phyloP scores from a whole-genome alignment of 2,797 vertebrate genomes.

The Macroramphosus scolopax region DNA sequence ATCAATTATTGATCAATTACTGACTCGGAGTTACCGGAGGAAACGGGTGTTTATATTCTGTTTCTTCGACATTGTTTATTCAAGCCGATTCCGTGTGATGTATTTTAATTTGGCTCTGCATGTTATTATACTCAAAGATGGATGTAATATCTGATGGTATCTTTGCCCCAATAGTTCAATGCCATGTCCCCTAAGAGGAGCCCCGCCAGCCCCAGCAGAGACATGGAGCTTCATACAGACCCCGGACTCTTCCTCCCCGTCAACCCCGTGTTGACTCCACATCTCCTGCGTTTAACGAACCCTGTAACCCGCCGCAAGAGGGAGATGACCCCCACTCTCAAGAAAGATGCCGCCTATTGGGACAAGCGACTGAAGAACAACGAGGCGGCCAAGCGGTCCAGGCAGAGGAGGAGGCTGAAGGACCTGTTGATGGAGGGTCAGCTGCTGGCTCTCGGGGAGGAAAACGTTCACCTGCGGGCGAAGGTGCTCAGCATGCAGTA shows the following conservation, averaged over 20 bases:
- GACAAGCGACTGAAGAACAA: constrained; percentile 90
- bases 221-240: constrained; percentile 5
- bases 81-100: too few species aligned
- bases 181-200: constrained; percentile 45
- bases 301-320: constrained; percentile 60
- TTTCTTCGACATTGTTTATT: too few species aligned
- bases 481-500: constrained; percentile 65
- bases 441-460: constrained; percentile 70
- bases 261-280: constrained; percentile 41
- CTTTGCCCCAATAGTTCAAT: neutral
- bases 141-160: too few species aligned
- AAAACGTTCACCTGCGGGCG: constrained; percentile 70
- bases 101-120: too few species aligned
- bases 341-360: constrained; percentile 89
- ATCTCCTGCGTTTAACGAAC: constrained; percentile 38
- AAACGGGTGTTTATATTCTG: too few species aligned
- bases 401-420: constrained; percentile 79
- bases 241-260: constrained; percentile 8
- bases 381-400: constrained; percentile 85
- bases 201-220: constrained; percentile 2
- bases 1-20: too few species aligned
- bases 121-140: too few species aligned
- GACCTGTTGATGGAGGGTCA: constrained; percentile 73
- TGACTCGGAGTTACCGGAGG: too few species aligned
- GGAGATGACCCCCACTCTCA: constrained; percentile 70